Base-by-base conservation (phyloP, 2,888 invertebrate species). In the Amblyjoppa fuscipennis region DNA sequence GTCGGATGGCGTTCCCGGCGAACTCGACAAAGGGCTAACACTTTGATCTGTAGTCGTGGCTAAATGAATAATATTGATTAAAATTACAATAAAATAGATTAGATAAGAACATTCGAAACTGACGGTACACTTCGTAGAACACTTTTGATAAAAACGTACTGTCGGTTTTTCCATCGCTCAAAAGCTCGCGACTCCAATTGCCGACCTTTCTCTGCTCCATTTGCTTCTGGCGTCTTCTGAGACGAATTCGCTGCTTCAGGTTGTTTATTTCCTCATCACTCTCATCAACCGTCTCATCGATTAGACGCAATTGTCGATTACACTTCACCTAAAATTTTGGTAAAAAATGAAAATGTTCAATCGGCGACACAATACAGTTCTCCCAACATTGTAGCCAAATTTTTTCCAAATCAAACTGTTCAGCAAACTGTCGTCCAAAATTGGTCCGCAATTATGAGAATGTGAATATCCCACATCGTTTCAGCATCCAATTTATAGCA, bases 251-350 rank as follows among this genome's bases (percentile, higher is more conserved):
- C 90, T 96, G 96, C 91, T 96, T 96, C 69, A 96, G 93, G 90
- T 95, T 94, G 89, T 95, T 95, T 83, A 96, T 96, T 92, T 96
- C 96, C 89, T 96, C 96, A 90, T 96, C 96, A 82, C 96, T 96
- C 86, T 96, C 96, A 28, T 96, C 96, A 71, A 94, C 92, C 64
- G 94, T 93, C 87, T 95, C 95, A 80, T 95, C 95, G 13, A 93
- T 92, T 66, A 95, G 87, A 80, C 94, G 94, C 79, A 95, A 93
- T 86, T 95, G 94, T 64, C 94, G 94, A 71, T 95, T 96, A 92
- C 96, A 96, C 91, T 96, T 96, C 9, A 96, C 95, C 93, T 94
- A 64, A 13, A 53, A 74, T 66, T 53, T 9, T 53, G 6, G 69
- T 64, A 13, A 13, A 13, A 49, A 49, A 49, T 16, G 45, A 16